These are phyloP conservation scores for Anadara kagoshimensis DNA, from an alignment of 1,140 invertebrate species.

Conservation along the genomic window DNA sequence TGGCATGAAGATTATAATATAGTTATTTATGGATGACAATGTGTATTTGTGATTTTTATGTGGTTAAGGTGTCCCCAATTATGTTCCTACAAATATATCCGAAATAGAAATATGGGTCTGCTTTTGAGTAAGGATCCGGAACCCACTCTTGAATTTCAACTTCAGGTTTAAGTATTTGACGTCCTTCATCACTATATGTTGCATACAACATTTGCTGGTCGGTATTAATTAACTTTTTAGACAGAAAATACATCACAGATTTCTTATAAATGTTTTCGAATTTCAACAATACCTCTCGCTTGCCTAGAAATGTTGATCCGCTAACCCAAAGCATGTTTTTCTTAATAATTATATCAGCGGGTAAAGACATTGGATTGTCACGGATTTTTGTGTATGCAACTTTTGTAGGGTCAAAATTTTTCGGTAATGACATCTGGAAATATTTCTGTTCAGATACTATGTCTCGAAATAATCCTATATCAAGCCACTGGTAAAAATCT, in stretches of 20 bases:
- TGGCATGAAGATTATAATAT: too few relatives aligned
- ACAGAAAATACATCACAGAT: conserved; percentile 51
- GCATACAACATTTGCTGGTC: conserved; percentile 64
- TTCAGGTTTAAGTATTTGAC: conserved; percentile 41
- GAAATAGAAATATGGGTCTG: conserved; percentile 60
- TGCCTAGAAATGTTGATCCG: conserved; percentile 45
- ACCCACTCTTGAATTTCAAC: conserved; percentile 57
- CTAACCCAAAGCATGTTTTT: conserved; percentile 48
- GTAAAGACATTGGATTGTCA: background rate
- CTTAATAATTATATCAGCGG: conserved; percentile 33
- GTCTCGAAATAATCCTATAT: too few relatives aligned
- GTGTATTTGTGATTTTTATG: too few relatives aligned
- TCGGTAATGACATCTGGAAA: conserved; percentile 18
- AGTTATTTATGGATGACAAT: too few relatives aligned
- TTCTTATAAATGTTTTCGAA: conserved; percentile 52
- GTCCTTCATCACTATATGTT: conserved; percentile 50
- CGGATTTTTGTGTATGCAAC: conserved; percentile 43
- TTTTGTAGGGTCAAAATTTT: conserved; percentile 39
- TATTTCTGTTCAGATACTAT: too few relatives aligned
- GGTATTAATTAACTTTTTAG: conserved; percentile 52
- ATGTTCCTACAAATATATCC: conserved; percentile 38
- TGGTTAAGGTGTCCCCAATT: too few relatives aligned
- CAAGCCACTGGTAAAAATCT: too few relatives aligned
- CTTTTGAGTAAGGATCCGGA: conserved; percentile 3
- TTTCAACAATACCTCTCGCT: conserved; percentile 31